phyloP scores from a whole-genome alignment of 1,140 invertebrate species.

The Meteorus sp. region DNA sequence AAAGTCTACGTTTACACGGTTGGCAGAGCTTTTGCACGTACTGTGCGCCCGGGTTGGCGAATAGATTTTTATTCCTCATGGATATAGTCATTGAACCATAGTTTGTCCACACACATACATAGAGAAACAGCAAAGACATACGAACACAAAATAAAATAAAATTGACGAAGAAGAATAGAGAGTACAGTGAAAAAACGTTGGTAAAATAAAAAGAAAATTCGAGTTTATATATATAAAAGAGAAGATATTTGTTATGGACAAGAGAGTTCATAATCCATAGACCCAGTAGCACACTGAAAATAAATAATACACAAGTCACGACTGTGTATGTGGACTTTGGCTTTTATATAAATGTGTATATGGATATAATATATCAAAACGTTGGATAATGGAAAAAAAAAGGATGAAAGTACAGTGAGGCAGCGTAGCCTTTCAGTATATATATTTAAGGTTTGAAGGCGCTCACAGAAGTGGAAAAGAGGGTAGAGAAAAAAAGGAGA shows the following conservation, averaged over 20 bases:
- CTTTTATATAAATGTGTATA: not conserved
- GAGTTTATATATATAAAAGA: slow-evolving; percentile 25
- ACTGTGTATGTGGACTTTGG: slow-evolving; percentile 25
- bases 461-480: not conserved
- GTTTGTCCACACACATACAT: slow-evolving; percentile 9
- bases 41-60: not conserved
- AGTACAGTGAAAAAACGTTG: too few species aligned
- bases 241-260: slow-evolving; percentile 16
- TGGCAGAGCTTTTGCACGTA: slow-evolving; percentile 5
- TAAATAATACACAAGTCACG: slow-evolving; percentile 46
- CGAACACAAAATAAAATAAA: slow-evolving; percentile 21
- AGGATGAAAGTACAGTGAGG: slow-evolving; percentile 1
- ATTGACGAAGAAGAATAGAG: not conserved
- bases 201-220: slow-evolving; percentile 33
- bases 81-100: slow-evolving; percentile 23
- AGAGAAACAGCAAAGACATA: too few species aligned
- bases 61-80: slow-evolving; percentile 13
- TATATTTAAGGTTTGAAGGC: slow-evolving; percentile 24
- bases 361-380: slow-evolving; percentile 16
- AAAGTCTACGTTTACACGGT: slow-evolving; percentile 9
- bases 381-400: slow-evolving; percentile 36
- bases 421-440: slow-evolving; percentile 19
- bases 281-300: slow-evolving; percentile 42
- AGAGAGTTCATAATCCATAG: slow-evolving; percentile 45
- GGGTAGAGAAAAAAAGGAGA: not conserved